Evolutionary conservation across 2,797 vertebrate genomes (phyloP), one percentile per base, ranked within the genome.

Genomic region (Epinephelus awoara): DNA sequence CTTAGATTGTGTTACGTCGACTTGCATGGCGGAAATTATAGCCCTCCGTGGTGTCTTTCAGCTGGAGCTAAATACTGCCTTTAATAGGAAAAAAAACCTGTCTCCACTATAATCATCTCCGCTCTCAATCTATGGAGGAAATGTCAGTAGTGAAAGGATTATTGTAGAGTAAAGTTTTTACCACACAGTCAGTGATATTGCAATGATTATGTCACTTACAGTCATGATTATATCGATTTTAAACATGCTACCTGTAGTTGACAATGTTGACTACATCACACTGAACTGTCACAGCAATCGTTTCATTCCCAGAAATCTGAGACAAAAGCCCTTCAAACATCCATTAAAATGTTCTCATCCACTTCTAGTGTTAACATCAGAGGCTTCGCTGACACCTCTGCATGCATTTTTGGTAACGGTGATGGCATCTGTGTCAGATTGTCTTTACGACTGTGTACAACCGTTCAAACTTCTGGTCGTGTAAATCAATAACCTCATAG

Each of bases 51-150:
- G 59, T 79, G 75, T 56, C 66, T 55, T 78, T 76, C 56, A 61
- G 62, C 10, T 1, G 21, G 29, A 72, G 56, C 27, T 77, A 62
- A 77, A 72, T 63, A 52, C 40, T 66, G 63, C 56, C n/a, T 77
- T 85, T 80, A 73, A 64, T 44, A 69, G 64, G 23, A 23, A 46
- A 14, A 46, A 14, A 49, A 47, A 47, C 2, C 1, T 67, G 67
- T 83, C 69, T 79, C 50, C 82, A 82, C 79, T 82, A 55, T 79
- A 85, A 86, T 89, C 74, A 82, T 56, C 67, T 81, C 81, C 69
- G 70, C 81, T 69, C 83, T 79, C 65, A 78, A 42, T 88, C 79
- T 40, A 62, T 74, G 76, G 66, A 72, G 67, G 51, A 85, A 83
- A 84, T 70, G 64, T 86, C 72, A 83, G 65, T 29, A 47, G 50